These are phyloP conservation scores for Lerista edwardsae DNA, from an alignment of 2,797 vertebrate species.

Conservation along the genomic window DNA sequence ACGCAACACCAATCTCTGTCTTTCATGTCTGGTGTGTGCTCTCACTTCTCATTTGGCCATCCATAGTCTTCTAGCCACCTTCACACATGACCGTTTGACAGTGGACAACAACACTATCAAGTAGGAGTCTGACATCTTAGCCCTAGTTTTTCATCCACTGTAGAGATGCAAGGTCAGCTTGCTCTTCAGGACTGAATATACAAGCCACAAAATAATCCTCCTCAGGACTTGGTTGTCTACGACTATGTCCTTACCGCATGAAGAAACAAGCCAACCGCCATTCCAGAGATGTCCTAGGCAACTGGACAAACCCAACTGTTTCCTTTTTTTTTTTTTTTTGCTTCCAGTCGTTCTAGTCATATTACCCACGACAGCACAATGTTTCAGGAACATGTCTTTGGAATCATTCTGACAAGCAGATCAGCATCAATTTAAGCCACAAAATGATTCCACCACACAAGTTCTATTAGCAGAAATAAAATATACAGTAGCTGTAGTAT, in stretches of 20 bases:
- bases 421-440: background rate
- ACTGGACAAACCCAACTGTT: background rate
- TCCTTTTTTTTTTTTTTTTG: background rate
- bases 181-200: background rate
- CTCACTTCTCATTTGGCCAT: no score
- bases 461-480: background rate
- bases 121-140: background rate
- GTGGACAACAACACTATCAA: background rate
- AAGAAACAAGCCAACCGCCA: background rate
- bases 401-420: background rate
- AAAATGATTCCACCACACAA: background rate
- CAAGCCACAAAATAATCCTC: background rate
- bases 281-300: background rate
- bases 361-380: background rate
- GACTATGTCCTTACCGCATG: background rate
- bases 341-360: slow-evolving; percentile 11
- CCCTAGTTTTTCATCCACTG: background rate
- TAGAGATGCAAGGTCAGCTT: background rate
- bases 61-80: no score
- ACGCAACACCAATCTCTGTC: no score
- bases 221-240: background rate
- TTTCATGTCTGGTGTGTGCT: no score
- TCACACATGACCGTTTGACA: background rate
- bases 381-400: background rate
- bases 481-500: no score